Evolutionary conservation across 2,113 vertebrate genomes (phyloP), one percentile per base, ranked within the genome.

Genomic region (Leptobrachium ailaonicum): DNA sequence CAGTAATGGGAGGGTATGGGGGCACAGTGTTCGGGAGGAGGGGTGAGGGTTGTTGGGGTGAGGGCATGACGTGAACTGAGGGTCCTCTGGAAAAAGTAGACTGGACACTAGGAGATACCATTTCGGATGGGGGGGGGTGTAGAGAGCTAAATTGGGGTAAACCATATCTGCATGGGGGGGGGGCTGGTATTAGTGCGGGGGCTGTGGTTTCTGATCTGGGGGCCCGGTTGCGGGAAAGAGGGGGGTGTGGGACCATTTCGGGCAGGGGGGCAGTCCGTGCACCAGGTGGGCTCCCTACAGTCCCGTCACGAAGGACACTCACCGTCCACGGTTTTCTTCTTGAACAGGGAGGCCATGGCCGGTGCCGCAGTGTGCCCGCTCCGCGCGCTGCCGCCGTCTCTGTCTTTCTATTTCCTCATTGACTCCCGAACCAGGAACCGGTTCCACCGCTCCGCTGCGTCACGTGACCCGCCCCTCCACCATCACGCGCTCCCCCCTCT

Each of bases 321-420:
- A 98, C 97, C 97, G 7, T 98, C 97, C 66, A 93, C 95, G 0
- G 96, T 98, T 88, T 97, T 98, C 94, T 97, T 98, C 94, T 96
- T 98, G 87, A 98, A 98, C 73, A 98, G 88, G 64, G 94, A 96
- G 72, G 94, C 95, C 96, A 98, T 98, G 82, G 70, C 73, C 76
- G 13, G 73, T 73, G 71, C 68, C n/a, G 13, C 44, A 10, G 9
- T 50, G 47, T 50, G 47, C 8, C 2, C 20, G 9, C 32, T n/a
- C 40, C 12, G 20, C 66, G 69, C 20, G 0, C 40, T 3, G 0
- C 13, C 47, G 4, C 20, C n/a, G 12, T 32, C 70, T 32, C 2
- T 3, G 32, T 8, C 32, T 9, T n/a, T n/a, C 42, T 66, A 80
- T 73, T 80, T 80, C 78, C 78, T 74, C 6, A 74, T 80, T 67